Base-by-base conservation (phyloP, 2,888 invertebrate species). In the Andrena bicolor region DNA sequence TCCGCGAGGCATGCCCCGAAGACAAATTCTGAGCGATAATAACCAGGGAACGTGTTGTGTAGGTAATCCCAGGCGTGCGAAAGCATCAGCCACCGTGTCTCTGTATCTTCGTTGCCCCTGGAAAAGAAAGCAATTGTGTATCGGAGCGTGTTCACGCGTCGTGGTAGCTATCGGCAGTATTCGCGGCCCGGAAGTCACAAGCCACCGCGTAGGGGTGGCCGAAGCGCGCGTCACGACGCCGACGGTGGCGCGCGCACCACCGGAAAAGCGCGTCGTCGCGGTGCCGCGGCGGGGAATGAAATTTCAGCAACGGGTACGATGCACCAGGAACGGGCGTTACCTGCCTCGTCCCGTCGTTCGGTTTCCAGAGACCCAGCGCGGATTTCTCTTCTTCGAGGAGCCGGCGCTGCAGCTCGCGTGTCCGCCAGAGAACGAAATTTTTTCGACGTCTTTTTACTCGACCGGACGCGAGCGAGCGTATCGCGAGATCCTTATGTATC, bases 261-360 rank as follows among this genome's bases (percentile, higher is more conserved):
- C 76, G 86, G 88, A 88, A 88, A 88, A 88, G 88, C 82, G 84
- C 78, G 76, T 83, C 82, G 83, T 71, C 80, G 74, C 72, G 69
- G 76, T 78, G 76, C 76, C 85, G 79, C 84, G 81, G 87, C 89
- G 84, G 63, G 83, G 88, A 89, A 88, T 89, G 85, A 84, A 89
- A 90, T 90, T 88, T 87, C 89, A 86, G 51, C 69, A 35, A 79
- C 80, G 76, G 78, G 83, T 74, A 79, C 76, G 80, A 51, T 8
- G 13, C 26, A 10, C 7, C 10, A 8, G 1, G 26, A 26, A 30
- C 28, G 20, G 23, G 51, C 61, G 56, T 63, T 80, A 65, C 75
- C 63, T 66, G 80, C 75, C 70, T 70, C 77, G 56, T 66, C 70
- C 70, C 77, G 56, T 70, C 72, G 20, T 71, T 63, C 76, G 74